These are phyloP conservation scores for Rhodeus uyekii DNA, from an alignment of 2,797 vertebrate species.

Conservation along the genomic window DNA sequence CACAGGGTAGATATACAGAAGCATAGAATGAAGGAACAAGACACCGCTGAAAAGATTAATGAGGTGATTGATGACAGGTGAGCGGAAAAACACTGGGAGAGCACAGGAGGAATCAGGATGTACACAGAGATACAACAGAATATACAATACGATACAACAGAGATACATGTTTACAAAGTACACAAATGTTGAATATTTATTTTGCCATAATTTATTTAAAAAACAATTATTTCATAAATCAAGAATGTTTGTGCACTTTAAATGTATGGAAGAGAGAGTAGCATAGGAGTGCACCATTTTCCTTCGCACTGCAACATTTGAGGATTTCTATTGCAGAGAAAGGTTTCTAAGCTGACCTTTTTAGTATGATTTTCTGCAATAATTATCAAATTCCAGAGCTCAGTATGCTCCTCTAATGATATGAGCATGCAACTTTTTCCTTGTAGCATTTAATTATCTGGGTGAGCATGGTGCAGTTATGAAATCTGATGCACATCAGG, in stretches of 20 bases:
- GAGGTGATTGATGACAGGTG: no score
- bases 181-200: no score
- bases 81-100: no score
- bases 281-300: not conserved
- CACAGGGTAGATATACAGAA: no score
- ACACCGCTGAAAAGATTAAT: no score
- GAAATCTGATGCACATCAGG: conserved; percentile 48
- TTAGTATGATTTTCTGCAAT: conserved; percentile 53
- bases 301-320: not conserved
- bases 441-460: conserved; percentile 51
- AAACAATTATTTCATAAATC: not conserved
- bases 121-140: no score
- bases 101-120: no score
- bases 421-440: conserved; percentile 37
- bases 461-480: conserved; percentile 42
- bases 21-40: no score
- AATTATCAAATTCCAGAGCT: conserved; percentile 54
- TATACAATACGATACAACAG: no score
- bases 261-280: not conserved
- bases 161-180: no score
- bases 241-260: not conserved
- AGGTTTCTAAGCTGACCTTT: conserved; percentile 53
- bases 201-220: not conserved
- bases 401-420: conserved; percentile 52
- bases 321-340: conserved; percentile 23